A percentile compares a stretch with the other conserved stretches of the same genome.
Conservation (phyloP, 2,113 vertebrate genomes). For the Siniperca knerii region DNA sequence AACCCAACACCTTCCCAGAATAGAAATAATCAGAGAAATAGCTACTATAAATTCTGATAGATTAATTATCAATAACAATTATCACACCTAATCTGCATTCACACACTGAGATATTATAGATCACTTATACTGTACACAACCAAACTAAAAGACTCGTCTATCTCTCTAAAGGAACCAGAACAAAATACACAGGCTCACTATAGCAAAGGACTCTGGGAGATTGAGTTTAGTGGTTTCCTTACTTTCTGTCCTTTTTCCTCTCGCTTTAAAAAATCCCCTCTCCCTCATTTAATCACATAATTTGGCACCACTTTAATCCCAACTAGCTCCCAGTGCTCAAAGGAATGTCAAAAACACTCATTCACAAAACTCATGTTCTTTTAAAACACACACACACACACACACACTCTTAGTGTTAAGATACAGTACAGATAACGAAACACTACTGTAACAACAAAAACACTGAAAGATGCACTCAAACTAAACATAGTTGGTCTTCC, state of each 20-base stretch:
- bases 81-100: slow-evolving; percentile 66
- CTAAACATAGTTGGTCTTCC: not conserved
- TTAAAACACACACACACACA: slow-evolving; percentile 8
- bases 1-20: slow-evolving; percentile 10
- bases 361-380: slow-evolving; percentile 1
- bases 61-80: slow-evolving; percentile 56
- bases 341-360: slow-evolving; percentile 55
- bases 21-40: slow-evolving; percentile 34
- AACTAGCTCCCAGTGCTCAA: slow-evolving; percentile 51
- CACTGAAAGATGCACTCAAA: slow-evolving; percentile 32
- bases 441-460: slow-evolving; percentile 35
- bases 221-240: slow-evolving; percentile 73
- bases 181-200: slow-evolving; percentile 73
- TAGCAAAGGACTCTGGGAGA: slow-evolving; percentile 81
- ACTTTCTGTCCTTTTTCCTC: not conserved
- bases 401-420: not conserved
- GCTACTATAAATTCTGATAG: slow-evolving; percentile 58
- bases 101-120: slow-evolving; percentile 64
- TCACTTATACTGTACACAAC: slow-evolving; percentile 49
- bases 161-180: slow-evolving; percentile 45
- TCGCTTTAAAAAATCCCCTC: not conserved
- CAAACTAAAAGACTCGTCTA: slow-evolving; percentile 31
- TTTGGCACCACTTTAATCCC: slow-evolving; percentile 44
- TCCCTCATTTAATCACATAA: slow-evolving; percentile 7
- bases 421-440: slow-evolving; percentile 67